These are phyloP conservation scores for Mactromeris polynyma DNA, from an alignment of 2,888 invertebrate species.

Conservation along the genomic window DNA sequence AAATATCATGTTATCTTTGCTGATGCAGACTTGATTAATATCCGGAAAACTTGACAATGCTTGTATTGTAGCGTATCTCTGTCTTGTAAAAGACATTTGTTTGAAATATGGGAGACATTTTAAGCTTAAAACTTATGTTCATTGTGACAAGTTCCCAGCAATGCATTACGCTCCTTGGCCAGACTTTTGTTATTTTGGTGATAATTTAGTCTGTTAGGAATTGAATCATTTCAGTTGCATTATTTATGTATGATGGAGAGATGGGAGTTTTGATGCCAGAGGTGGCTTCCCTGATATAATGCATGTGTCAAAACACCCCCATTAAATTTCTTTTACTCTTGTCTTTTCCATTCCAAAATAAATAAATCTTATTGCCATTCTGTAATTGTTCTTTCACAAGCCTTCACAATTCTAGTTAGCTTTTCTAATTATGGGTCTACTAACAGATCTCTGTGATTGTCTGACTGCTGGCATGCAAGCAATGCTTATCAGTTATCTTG, in stretches of 20 bases:
- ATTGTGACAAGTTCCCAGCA: not conserved
- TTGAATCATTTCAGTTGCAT: not conserved
- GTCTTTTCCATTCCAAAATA: not conserved
- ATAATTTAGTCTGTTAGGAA: not conserved
- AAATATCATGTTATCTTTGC: not conserved
- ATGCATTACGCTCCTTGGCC: not conserved
- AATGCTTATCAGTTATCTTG: slow-evolving; percentile 50
- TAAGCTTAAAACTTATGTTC: not conserved
- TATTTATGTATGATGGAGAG: not conserved
- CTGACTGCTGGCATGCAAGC: slow-evolving; percentile 38
- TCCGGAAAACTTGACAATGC: not conserved
- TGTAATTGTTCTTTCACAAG: slow-evolving; percentile 12
- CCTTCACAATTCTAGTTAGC: slow-evolving; percentile 25
- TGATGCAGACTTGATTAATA: slow-evolving; percentile 9
- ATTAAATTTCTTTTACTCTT: not conserved
- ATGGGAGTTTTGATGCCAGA: not conserved
- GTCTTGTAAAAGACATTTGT: slow-evolving; percentile 1
- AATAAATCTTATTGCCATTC: slow-evolving; percentile 16
- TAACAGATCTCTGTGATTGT: slow-evolving; percentile 35
- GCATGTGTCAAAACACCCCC: not conserved
- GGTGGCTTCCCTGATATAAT: not conserved
- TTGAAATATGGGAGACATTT: not conserved
- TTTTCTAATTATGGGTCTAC: slow-evolving; percentile 44
- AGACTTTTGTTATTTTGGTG: not conserved
- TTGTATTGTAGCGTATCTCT: not conserved